Base-by-base conservation (phyloP, 2,113 vertebrate species). In the Elephas maximus region DNA sequence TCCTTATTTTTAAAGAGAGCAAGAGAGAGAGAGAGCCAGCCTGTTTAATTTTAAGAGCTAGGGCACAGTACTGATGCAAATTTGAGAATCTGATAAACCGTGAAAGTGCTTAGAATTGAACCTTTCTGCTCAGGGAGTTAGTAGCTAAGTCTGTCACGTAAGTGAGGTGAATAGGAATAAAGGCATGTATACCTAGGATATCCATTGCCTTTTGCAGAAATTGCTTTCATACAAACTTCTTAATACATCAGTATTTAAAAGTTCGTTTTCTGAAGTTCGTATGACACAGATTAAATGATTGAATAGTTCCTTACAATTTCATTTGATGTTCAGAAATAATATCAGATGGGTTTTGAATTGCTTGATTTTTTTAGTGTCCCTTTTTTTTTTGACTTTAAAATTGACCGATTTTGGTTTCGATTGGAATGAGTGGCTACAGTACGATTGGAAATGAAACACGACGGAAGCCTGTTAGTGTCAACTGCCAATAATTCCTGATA, bases 361-460 rank as follows among this genome's bases (percentile, higher is more conserved):
- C 69, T 91, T 86, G 89, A 97, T 98, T 93, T 78, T 41, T 96
- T 97, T 97, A 97, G 90, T 83, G 92, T 97, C 57, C 94, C 78
- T 57, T 92, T 91, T 57, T 91, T 57, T 88, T 97, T 97, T 97
- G 89, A 79, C 45, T 91, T 91, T 83, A 93, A 95, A 94, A 85
- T 77, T 97, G 97, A 95, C 98, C 90, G 93, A 18, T 95, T 98
- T 98, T 91, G 93, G 60, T 85, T 98, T 98, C 97, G 97, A 97
- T 98, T 96, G 93, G 96, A 97, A 95, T 97, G 96, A 98, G 97
- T 53, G 96, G 93, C 96, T 96, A 98, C 96, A 96, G 89, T 96
- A 97, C 95, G 97, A 95, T 98, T 98, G 97, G 97, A 98, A 98
- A 97, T 98, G 98, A 98, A 98, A 98, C 96, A 94, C 89, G 97